Evolutionary conservation across 2,113 vertebrate genomes (phyloP), one percentile per base, ranked within the genome.

Genomic region (Menidia beryllina): DNA sequence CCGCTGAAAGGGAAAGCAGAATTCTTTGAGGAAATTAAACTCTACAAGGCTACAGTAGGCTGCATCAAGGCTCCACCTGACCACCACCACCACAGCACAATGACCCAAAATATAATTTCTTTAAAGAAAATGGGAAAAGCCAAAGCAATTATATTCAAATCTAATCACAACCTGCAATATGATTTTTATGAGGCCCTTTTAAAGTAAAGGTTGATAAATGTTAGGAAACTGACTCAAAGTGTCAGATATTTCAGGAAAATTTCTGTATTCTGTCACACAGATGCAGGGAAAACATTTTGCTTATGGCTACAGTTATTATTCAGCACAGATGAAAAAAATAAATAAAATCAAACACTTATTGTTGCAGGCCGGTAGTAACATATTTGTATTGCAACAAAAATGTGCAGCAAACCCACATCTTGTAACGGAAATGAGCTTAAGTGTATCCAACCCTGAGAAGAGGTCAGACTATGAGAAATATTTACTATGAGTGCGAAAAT

Each of bases 21-120:
- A 36, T 55, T 64, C 54, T 76, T 49, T 61, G 55, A 68, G 81
- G 69, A 82, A 85, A 82, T 79, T 61, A 9, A 82, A 82, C 52
- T 69, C 65, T 17, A 47, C n/a, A 43, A 77, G 63, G 39, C 69
- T 65, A 30, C 3, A 25, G 34, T 21, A 24, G 20, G 23, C 61
- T 53, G 48, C 10, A 17, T 36, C 26, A 47, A 43, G 43, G 53
- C 19, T 24, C 50, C 72, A 63, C 25, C 48, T 55, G 51, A 70
- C 38, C 19, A 24, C 62, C 41, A 24, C 62, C 41, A 56, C 6
- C 2, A 38, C 27, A 14, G 19, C 9, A 21, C 27, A n/a, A 70
- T 19, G 17, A 51, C 8, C 5, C 0, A 12, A 47, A 64, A n/a
- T 12, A 64, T 9, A 12, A 51, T 36, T 10, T 48, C 14, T 36